Percentiles rank a stretch among this genome's conserved stretches.
phyloP scores from a whole-genome alignment of 2,797 vertebrate genomes.

The Pseudotriccus pelzelni region DNA sequence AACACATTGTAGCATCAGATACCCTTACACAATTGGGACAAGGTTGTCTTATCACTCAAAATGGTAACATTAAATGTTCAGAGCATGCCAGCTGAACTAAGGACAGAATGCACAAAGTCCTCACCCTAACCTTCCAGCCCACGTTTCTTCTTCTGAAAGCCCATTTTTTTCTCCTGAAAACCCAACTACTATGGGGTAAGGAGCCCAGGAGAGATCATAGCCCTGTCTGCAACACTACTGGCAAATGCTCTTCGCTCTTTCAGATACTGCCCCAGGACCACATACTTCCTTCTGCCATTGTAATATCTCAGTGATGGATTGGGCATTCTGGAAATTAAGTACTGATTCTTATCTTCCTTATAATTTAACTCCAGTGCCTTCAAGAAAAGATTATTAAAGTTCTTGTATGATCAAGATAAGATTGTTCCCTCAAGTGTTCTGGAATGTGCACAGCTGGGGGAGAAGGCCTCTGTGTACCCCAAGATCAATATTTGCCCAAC shows the following conservation, averaged over 20 bases:
- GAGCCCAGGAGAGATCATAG: background rate
- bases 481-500: background rate
- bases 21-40: background rate
- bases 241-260: background rate
- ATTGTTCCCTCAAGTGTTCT: background rate
- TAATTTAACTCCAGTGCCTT: background rate
- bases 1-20: background rate
- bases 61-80: background rate
- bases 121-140: too few relatives aligned
- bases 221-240: background rate
- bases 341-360: background rate
- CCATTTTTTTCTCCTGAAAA: background rate
- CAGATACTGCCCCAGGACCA: background rate
- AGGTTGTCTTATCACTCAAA: background rate
- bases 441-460: background rate
- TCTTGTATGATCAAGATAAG: background rate
- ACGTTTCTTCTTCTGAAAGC: background rate
- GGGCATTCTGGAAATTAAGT: background rate
- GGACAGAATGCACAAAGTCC: fast-evolving
- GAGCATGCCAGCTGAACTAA: background rate
- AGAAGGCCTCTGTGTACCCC: background rate
- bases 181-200: background rate
- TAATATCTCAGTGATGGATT: background rate
- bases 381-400: background rate
- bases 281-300: background rate